Evolutionary conservation across 1,140 invertebrate genomes (phyloP).

Genomic region (Lysiphlebus fabarum): DNA sequence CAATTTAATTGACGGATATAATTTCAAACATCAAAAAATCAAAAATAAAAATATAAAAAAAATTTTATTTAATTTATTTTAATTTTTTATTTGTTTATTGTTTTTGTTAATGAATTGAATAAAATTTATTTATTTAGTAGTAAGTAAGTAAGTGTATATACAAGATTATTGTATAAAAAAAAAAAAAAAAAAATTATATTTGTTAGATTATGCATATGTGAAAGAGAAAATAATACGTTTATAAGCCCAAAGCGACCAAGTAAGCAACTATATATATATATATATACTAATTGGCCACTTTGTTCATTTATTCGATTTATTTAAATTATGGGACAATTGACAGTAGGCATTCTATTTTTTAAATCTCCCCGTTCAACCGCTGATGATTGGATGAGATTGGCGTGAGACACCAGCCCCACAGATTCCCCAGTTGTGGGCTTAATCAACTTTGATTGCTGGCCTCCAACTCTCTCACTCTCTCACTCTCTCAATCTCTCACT

Average conservation of each 20-base stretch:
- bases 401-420: slow-evolving; percentile 57
- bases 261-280: slow-evolving; percentile 54
- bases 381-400: slow-evolving; percentile 56
- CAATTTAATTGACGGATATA: too few relatives aligned
- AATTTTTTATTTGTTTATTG: too few relatives aligned
- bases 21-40: too few relatives aligned
- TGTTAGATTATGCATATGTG: too few relatives aligned
- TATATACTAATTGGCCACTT: slow-evolving; percentile 58
- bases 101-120: too few relatives aligned
- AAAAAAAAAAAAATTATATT: too few relatives aligned
- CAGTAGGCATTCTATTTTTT: slow-evolving; percentile 59
- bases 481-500: slow-evolving; percentile 25
- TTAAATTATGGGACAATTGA: slow-evolving; percentile 60
- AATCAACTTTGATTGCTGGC: slow-evolving; percentile 57
- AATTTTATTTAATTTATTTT: too few relatives aligned
- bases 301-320: slow-evolving; percentile 60
- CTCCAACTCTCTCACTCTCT: slow-evolving; percentile 38
- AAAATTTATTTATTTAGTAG: too few relatives aligned
- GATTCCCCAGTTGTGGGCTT: slow-evolving; percentile 58
- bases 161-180: too few relatives aligned
- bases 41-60: too few relatives aligned
- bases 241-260: slow-evolving; percentile 42
- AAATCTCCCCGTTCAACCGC: slow-evolving; percentile 54
- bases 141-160: too few relatives aligned
- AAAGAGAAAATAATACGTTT: slow-evolving; percentile 50